A percentile compares a stretch with the other conserved stretches of the same genome.
Conservation (phyloP, 2,888 invertebrate genomes). For the Melinaea marsaeus region DNA sequence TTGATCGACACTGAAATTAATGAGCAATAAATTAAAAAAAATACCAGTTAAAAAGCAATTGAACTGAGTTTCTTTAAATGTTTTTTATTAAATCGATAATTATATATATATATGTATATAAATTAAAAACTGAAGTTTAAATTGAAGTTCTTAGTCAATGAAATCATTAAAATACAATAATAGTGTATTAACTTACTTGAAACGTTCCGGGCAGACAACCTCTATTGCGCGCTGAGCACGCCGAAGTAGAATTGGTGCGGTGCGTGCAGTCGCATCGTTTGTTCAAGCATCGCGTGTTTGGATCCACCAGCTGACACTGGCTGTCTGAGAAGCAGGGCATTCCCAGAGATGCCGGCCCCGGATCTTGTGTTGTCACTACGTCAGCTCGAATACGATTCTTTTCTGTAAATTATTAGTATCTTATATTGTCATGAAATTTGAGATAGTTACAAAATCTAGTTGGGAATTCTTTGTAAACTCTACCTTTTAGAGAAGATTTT, state of each 20-base stretch:
- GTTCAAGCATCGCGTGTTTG: slow-evolving; percentile 84
- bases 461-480: not conserved
- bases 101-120: not conserved
- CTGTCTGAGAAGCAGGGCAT: slow-evolving; percentile 84
- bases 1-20: slow-evolving; percentile 85
- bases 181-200: slow-evolving; percentile 75
- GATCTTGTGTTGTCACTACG: slow-evolving; percentile 55
- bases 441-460: not conserved
- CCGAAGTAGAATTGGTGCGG: slow-evolving; percentile 76
- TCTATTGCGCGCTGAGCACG: slow-evolving; percentile 84
- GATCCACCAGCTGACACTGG: slow-evolving; percentile 89
- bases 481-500: slow-evolving; percentile 69
- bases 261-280: slow-evolving; percentile 87
- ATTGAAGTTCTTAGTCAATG: too few relatives aligned
- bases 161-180: not conserved
- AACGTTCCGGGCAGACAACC: slow-evolving; percentile 92
- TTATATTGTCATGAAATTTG: slow-evolving; percentile 4
- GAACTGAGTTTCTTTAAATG: too few relatives aligned
- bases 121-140: not conserved
- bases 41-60: not conserved
- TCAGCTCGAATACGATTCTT: slow-evolving; percentile 65
- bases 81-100: not conserved
- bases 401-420: slow-evolving; percentile 45
- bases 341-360: slow-evolving; percentile 84
- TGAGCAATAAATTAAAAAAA: slow-evolving; percentile 8